phyloP scores from a whole-genome alignment of 2,113 vertebrate species.

The Phrynocephalus versicolor region DNA sequence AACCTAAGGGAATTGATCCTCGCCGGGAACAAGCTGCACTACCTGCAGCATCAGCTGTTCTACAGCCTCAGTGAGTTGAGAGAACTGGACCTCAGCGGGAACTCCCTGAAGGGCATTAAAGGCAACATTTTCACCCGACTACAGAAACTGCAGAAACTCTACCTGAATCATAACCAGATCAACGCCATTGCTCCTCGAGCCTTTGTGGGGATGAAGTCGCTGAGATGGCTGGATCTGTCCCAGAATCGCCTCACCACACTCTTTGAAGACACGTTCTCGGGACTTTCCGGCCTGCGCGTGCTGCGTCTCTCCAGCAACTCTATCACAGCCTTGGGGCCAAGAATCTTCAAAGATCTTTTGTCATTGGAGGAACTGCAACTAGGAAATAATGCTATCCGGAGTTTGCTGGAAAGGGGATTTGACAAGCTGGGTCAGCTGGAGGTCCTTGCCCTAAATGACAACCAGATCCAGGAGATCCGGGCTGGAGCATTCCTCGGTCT shows the following conservation, averaged over 20 bases:
- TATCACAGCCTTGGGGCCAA: slow-evolving; percentile 78
- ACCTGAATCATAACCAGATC: slow-evolving; percentile 90
- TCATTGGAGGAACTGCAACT: slow-evolving; percentile 92
- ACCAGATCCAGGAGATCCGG: slow-evolving; percentile 86
- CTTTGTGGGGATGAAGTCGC: slow-evolving; percentile 89
- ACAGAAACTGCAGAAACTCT: slow-evolving; percentile 91
- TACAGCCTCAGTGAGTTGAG: slow-evolving; percentile 87
- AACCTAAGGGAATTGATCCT: slow-evolving; percentile 88
- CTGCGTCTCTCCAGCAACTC: slow-evolving; percentile 91
- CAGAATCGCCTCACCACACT: slow-evolving; percentile 86
- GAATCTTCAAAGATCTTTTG: slow-evolving; percentile 90
- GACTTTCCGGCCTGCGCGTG: slow-evolving; percentile 87
- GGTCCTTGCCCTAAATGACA: slow-evolving; percentile 88
- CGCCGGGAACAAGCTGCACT: slow-evolving; percentile 90
- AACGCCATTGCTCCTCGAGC: slow-evolving; percentile 84
- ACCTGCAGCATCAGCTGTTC: slow-evolving; percentile 91
- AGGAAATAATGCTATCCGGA: slow-evolving; percentile 84
- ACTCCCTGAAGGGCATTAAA: slow-evolving; percentile 87
- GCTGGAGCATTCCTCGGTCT: slow-evolving; percentile 84
- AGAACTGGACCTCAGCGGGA: slow-evolving; percentile 91
- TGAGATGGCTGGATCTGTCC: slow-evolving; percentile 93
- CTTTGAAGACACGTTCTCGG: slow-evolving; percentile 89
- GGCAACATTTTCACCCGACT: slow-evolving; percentile 87
- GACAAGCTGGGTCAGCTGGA: slow-evolving; percentile 90
- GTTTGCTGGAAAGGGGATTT: slow-evolving; percentile 83